phyloP scores from a whole-genome alignment of 2,888 invertebrate species.

The Emmelina monodactyla region DNA sequence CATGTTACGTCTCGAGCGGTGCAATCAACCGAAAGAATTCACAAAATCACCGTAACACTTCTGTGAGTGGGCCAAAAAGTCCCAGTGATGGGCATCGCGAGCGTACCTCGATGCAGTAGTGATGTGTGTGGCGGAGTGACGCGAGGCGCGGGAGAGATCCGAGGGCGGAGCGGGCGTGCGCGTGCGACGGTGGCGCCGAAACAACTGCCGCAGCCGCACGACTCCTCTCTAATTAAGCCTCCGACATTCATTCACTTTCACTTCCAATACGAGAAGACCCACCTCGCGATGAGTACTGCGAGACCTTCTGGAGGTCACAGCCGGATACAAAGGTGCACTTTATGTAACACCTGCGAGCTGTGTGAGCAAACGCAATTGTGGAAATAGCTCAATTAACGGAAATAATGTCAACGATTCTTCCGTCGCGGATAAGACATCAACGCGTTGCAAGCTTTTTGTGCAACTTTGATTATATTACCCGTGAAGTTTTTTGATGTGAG shows the following conservation, averaged over 20 bases:
- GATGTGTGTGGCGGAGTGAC: slow-evolving; percentile 15
- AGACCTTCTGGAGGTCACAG: slow-evolving; percentile 62
- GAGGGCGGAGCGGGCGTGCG: slow-evolving; percentile 16
- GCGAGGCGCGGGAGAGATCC: slow-evolving; percentile 18
- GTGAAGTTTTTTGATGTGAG: too few species aligned
- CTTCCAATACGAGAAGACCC: slow-evolving; percentile 59
- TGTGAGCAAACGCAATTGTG: too few species aligned
- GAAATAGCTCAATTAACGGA: not conserved
- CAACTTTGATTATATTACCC: too few species aligned
- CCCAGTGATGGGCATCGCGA: slow-evolving; percentile 19
- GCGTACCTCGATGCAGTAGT: slow-evolving; percentile 35
- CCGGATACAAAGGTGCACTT: slow-evolving; percentile 40
- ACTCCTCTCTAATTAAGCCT: slow-evolving; percentile 65
- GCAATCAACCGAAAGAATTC: too few species aligned
- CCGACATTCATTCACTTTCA: slow-evolving; percentile 65
- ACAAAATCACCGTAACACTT: too few species aligned
- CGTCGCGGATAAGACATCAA: not conserved
- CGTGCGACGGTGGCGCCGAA: slow-evolving; percentile 37
- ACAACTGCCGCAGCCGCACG: slow-evolving; percentile 54
- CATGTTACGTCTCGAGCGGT: too few species aligned
- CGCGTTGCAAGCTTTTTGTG: not conserved
- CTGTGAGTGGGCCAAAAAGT: slow-evolving; percentile 23
- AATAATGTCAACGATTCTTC: not conserved
- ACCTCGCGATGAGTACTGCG: slow-evolving; percentile 34
- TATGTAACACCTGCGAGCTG: slow-evolving; percentile 23